Conservation (phyloP, 30 jellyfish, hydroid and myxozoan species). For the Rhopilema esculentum region DNA sequence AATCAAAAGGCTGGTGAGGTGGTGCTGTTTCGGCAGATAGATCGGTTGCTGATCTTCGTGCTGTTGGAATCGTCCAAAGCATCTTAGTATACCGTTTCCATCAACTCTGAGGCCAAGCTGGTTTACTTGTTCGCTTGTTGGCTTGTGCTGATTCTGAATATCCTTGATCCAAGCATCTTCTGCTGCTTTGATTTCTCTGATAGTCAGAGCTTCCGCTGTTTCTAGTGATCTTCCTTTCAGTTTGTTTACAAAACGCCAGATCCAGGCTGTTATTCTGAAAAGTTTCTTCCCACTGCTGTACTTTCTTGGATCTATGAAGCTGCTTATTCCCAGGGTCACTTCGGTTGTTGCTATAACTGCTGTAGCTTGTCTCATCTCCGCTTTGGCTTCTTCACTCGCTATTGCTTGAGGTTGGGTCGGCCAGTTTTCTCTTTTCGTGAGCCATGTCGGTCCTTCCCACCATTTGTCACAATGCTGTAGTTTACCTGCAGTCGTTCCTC, state of each 20-base stretch:
- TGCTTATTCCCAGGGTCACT: too few relatives aligned
- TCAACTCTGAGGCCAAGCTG: slow-evolving; percentile 56
- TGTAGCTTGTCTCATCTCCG: slow-evolving; percentile 24
- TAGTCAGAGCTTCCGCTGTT: neutral
- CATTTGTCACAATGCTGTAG: slow-evolving; percentile 23
- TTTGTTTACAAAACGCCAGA: slow-evolving; percentile 46
- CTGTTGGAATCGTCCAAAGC: slow-evolving; percentile 40
- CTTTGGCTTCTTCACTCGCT: slow-evolving; percentile 10
- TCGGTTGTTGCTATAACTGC: too few relatives aligned
- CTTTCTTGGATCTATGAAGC: slow-evolving; percentile 20
- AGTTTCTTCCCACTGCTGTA: slow-evolving; percentile 50
- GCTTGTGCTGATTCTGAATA: slow-evolving; percentile 18
- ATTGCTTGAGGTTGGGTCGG: slow-evolving; percentile 43
- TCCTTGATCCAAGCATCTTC: slow-evolving; percentile 46
- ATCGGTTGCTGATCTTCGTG: slow-evolving; percentile 66
- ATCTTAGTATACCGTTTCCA: slow-evolving; percentile 10
- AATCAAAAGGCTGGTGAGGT: slow-evolving; percentile 11
- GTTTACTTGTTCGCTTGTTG: slow-evolving; percentile 17
- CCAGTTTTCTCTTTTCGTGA: slow-evolving; percentile 20
- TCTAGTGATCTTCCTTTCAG: slow-evolving; percentile 8
- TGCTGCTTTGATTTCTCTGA: slow-evolving; percentile 27
- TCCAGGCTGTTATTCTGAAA: slow-evolving; percentile 55
- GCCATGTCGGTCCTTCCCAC: slow-evolving; percentile 72
- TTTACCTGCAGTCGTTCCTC: slow-evolving; percentile 59
- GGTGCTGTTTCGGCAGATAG: slow-evolving; percentile 32